Evolutionary conservation across 1,140 invertebrate species (phyloP).

Genomic region (Mycetomoellerius zeteki): DNA sequence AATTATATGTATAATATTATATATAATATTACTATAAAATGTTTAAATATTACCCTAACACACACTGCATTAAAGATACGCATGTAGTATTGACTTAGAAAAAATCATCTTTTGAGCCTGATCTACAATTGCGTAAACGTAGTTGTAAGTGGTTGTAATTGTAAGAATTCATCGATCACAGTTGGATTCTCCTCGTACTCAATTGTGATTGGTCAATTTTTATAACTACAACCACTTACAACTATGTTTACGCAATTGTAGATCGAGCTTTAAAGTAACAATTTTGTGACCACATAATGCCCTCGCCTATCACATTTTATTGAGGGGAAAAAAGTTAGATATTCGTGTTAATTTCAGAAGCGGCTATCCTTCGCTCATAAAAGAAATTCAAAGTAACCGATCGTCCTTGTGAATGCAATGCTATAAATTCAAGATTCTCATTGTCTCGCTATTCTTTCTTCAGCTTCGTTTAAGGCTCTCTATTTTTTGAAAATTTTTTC

Average conservation of each 20-base stretch:
- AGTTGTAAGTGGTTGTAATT: no score
- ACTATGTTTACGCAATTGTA: no score
- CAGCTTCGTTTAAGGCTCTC: not conserved
- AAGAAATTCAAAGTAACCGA: slow-evolving; percentile 69
- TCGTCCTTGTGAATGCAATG: slow-evolving; percentile 63
- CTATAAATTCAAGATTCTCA: slow-evolving; percentile 15
- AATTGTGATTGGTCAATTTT: no score
- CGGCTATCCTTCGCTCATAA: slow-evolving; percentile 64
- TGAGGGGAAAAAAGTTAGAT: not conserved
- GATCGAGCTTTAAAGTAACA: not conserved
- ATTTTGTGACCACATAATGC: not conserved
- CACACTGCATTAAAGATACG: not conserved
- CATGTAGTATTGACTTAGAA: not conserved
- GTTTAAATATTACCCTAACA: not conserved
- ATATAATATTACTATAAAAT: no score
- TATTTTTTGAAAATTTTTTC: not conserved
- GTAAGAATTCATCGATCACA: no score
- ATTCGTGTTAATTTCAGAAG: slow-evolving; percentile 52
- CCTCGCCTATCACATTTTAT: not conserved
- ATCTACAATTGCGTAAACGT: no score
- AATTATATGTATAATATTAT: no score
- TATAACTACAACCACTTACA: no score
- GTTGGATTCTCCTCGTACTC: no score
- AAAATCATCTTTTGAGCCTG: no score
- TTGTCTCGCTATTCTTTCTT: slow-evolving; percentile 18